A percentile compares a stretch with the other conserved stretches of the same genome.
These are phyloP conservation scores for Brachycybe producta DNA, from an alignment of 2,888 invertebrate genomes.

Conservation along the genomic window DNA sequence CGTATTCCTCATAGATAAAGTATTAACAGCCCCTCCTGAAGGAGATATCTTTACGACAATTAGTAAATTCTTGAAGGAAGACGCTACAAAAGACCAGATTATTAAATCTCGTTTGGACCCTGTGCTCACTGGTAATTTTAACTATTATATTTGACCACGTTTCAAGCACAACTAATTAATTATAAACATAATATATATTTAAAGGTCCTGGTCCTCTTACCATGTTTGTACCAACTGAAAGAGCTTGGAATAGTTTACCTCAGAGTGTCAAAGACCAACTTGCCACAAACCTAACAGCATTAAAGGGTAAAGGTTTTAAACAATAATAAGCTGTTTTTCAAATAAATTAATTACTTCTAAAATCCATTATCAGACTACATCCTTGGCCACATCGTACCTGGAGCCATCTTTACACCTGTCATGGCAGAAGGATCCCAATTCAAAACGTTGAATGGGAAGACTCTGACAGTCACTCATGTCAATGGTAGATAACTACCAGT, in stretches of 20 bases:
- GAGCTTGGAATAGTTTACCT: constrained; percentile 10
- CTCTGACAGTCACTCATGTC: not conserved
- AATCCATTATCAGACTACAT: constrained; percentile 3
- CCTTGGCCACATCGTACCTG: constrained; percentile 11
- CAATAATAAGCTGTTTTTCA: not conserved
- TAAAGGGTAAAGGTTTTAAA: constrained; percentile 2
- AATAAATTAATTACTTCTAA: not conserved
- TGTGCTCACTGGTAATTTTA: constrained; percentile 5
- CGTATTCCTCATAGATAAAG: constrained; percentile 7
- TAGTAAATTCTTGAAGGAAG: constrained; percentile 3
- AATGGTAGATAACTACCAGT: not conserved
- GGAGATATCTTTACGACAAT: constrained; percentile 10
- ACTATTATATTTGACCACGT: not conserved
- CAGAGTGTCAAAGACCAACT: not conserved
- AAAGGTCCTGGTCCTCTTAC: constrained; percentile 10
- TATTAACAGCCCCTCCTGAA: constrained; percentile 12
- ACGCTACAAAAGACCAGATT: not conserved
- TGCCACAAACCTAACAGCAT: not conserved
- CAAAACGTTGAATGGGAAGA: constrained; percentile 9
- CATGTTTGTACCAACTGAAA: constrained; percentile 15
- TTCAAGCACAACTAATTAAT: not conserved
- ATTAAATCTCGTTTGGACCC: constrained; percentile 1
- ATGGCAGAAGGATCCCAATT: constrained; percentile 11
- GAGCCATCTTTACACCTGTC: constrained; percentile 12
- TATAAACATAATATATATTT: not conserved